Evolutionary conservation across 2,888 invertebrate genomes (phyloP).

Genomic region (Chaitophorus viminalis): DNA sequence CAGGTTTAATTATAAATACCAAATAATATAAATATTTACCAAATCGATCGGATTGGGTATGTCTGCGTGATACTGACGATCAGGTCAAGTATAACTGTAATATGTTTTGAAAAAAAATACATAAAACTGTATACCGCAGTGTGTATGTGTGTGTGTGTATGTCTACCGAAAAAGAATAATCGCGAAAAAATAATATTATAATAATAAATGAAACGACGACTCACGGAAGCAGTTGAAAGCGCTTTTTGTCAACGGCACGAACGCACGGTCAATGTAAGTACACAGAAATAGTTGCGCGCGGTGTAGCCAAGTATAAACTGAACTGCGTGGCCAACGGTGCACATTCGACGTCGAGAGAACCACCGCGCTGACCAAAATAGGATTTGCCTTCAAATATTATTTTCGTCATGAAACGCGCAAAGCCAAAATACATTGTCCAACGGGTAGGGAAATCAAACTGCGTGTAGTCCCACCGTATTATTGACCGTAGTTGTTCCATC

Average conservation of each 20-base stretch:
- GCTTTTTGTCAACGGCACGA: background rate
- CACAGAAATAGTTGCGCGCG: conserved; percentile 50
- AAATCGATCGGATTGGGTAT: background rate
- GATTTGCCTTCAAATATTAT: conserved; percentile 61
- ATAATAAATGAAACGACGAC: background rate
- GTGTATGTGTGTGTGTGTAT: too few species aligned
- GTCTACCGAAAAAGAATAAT: background rate
- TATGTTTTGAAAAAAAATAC: background rate
- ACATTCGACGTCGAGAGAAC: conserved; percentile 45
- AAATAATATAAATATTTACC: background rate
- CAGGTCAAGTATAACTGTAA: background rate
- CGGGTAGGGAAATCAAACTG: conserved; percentile 53
- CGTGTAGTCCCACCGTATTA: background rate
- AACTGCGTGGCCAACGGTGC: conserved; percentile 50
- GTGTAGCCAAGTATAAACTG: conserved; percentile 51
- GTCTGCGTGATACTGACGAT: background rate
- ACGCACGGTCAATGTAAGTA: conserved; percentile 7
- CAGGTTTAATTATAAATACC: background rate
- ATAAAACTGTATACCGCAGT: background rate
- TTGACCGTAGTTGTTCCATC: conserved; percentile 38
- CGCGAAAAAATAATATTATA: background rate
- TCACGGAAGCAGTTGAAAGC: background rate
- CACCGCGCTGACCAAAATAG: conserved; percentile 61
- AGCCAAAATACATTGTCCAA: conserved; percentile 57
- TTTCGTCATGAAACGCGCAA: conserved; percentile 62